Conservation (phyloP, 2,888 invertebrate species). For the Dendrolimus pini region DNA sequence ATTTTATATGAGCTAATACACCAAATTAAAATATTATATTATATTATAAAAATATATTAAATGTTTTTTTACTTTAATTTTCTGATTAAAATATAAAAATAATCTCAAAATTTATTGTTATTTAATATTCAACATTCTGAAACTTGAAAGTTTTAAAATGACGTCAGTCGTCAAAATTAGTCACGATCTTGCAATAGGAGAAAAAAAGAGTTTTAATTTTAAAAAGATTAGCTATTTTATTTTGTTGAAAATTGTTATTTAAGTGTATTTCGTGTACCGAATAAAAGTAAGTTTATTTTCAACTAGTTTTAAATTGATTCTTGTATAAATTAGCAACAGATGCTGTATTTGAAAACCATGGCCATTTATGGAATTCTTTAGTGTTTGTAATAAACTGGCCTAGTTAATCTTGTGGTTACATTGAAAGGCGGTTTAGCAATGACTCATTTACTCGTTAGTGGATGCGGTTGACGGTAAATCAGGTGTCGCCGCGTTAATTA, state of each 20-base stretch:
- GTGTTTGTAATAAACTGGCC: constrained; percentile 42
- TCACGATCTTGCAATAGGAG: constrained; percentile 6
- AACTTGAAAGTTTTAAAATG: not conserved
- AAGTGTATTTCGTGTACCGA: constrained; percentile 3
- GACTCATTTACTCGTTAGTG: constrained; percentile 46
- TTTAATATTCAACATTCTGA: too few species aligned
- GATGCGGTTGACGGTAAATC: constrained; percentile 31
- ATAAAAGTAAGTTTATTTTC: constrained; percentile 23
- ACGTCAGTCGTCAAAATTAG: constrained; percentile 23
- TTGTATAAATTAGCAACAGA: constrained; percentile 22
- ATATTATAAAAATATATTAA: too few species aligned
- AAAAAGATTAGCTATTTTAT: constrained; percentile 17
- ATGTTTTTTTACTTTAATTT: too few species aligned
- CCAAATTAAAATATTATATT: too few species aligned
- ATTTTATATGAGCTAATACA: too few species aligned
- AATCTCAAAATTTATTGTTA: too few species aligned
- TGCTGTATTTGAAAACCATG: constrained; percentile 34
- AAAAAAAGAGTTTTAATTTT: not conserved
- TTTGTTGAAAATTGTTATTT: constrained; percentile 1
- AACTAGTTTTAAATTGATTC: not conserved
- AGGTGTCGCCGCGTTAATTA: constrained; percentile 19
- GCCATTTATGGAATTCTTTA: constrained; percentile 49
- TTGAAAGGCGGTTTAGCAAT: constrained; percentile 35
- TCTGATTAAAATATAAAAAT: too few species aligned
- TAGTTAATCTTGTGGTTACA: constrained; percentile 35